Conservation (phyloP, 2,888 invertebrate species). For the Drosophila anomalipes region DNA sequence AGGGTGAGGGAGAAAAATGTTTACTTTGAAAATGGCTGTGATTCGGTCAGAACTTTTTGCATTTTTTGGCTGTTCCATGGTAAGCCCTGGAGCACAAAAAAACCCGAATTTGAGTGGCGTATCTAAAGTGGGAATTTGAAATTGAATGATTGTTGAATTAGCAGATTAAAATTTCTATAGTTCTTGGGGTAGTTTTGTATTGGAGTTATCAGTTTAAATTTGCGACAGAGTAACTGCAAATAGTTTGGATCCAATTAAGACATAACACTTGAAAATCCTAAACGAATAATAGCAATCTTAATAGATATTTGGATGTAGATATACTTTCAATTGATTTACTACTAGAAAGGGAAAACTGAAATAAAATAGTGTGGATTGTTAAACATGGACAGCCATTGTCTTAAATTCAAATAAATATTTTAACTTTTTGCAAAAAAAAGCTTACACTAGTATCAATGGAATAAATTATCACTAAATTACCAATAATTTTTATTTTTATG, state of each 20-base stretch:
- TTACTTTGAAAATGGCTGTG: constrained; percentile 77
- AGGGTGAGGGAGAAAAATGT: constrained; percentile 48
- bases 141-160: constrained; percentile 73
- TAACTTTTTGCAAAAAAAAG: not conserved
- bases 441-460: too few species aligned
- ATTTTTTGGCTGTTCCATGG: constrained; percentile 17
- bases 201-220: too few species aligned
- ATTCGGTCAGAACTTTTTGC: constrained; percentile 60
- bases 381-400: not conserved
- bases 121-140: constrained; percentile 60
- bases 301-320: not conserved
- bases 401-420: too few species aligned
- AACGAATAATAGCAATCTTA: not conserved
- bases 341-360: not conserved
- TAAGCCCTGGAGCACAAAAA: constrained; percentile 20
- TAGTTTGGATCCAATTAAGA: not conserved
- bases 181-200: not conserved
- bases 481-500: not conserved
- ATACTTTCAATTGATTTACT: not conserved
- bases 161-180: constrained; percentile 58
- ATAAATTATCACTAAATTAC: not conserved
- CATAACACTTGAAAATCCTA: not conserved
- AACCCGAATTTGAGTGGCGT: constrained; percentile 43
- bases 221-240: too few species aligned
- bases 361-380: not conserved